Percentiles rank a stretch among this genome's conserved stretches.
Evolutionary conservation across 2,888 invertebrate genomes (phyloP).

Genomic region (Dorcus hopei): DNA sequence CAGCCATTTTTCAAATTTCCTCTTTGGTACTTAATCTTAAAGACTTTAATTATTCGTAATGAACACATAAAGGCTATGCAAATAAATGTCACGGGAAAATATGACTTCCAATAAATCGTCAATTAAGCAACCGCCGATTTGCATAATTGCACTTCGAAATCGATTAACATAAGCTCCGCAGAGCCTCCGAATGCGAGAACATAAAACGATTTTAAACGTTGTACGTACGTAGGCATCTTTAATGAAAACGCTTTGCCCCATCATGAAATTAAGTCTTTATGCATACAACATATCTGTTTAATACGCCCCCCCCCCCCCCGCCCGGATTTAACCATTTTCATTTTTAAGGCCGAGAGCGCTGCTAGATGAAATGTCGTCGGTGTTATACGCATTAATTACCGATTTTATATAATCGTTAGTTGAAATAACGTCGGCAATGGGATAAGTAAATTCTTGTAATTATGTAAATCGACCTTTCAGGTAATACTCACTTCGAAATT

Average conservation of each 20-base stretch:
- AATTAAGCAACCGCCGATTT: constrained; percentile 13
- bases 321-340: background rate
- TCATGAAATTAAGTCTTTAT: constrained; percentile 16
- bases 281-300: constrained; percentile 8
- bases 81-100: constrained; percentile 7
- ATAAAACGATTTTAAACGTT: constrained; percentile 2
- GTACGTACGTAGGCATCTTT: constrained; percentile 6
- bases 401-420: background rate
- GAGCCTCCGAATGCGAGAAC: constrained; percentile 4
- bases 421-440: background rate
- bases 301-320: background rate
- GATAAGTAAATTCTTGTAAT: constrained; percentile 8
- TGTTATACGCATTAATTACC: background rate
- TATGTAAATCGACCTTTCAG: constrained; percentile 11
- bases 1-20: too few relatives aligned
- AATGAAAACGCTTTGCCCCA: constrained; percentile 9
- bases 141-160: constrained; percentile 9
- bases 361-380: background rate
- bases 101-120: constrained; percentile 10
- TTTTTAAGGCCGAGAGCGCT: background rate
- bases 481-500: constrained; percentile 6
- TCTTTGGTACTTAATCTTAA: too few relatives aligned
- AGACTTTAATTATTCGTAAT: background rate
- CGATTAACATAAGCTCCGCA: constrained; percentile 14
- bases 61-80: constrained; percentile 7